phyloP scores from a whole-genome alignment of 2,797 vertebrate genomes.

The Alfaro cultratus region DNA sequence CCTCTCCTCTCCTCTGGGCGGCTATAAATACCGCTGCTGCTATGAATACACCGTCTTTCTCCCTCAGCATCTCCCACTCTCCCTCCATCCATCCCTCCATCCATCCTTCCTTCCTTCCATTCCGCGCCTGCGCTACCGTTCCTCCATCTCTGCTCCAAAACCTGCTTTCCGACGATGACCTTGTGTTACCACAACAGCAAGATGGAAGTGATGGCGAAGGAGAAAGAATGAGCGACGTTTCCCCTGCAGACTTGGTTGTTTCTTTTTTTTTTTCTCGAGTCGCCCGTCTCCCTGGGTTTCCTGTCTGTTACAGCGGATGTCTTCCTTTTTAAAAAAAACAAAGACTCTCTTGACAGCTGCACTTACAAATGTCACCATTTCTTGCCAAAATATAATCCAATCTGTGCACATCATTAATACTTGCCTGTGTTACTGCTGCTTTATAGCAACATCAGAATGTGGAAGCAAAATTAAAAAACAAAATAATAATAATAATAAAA shows the following conservation, averaged over 20 bases:
- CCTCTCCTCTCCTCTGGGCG: constrained; percentile 77
- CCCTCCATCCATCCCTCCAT: constrained; percentile 38
- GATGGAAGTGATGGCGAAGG: constrained; percentile 22
- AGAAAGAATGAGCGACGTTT: constrained; percentile 11
- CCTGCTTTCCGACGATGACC: constrained; percentile 75
- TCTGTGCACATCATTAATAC: constrained; percentile 11
- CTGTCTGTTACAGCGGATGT: constrained; percentile 65
- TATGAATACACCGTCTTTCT: constrained; percentile 85
- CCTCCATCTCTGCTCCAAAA: constrained; percentile 40
- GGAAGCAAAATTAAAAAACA: background rate
- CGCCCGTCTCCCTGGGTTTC: constrained; percentile 51
- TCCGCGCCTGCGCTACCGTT: background rate
- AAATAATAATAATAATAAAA: background rate
- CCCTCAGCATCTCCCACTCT: constrained; percentile 78
- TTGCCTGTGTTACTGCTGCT: background rate
- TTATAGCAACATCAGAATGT: background rate
- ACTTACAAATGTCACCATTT: constrained; percentile 19
- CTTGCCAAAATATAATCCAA: constrained; percentile 8
- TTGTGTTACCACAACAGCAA: constrained; percentile 70
- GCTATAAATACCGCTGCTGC: constrained; percentile 87
- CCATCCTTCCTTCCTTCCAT: constrained; percentile 1
- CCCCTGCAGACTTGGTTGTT: constrained; percentile 22
- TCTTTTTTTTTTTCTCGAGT: background rate
- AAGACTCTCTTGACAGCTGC: background rate
- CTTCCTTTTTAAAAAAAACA: background rate